Conservation (phyloP, 2,888 invertebrate species). For the Zhengitettix transpicula region DNA sequence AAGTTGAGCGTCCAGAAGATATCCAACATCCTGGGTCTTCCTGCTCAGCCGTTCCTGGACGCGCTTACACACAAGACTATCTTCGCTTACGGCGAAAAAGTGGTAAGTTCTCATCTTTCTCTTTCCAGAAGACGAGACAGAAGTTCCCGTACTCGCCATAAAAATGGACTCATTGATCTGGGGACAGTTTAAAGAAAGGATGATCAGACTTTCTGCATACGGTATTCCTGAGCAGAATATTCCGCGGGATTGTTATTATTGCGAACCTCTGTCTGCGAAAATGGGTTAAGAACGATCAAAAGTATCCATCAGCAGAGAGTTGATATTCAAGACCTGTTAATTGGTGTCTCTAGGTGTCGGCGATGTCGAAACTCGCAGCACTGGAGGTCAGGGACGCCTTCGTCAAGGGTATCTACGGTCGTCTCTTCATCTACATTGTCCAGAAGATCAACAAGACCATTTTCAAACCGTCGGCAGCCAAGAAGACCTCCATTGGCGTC, state of each 20-base stretch:
- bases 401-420: constrained; percentile 83
- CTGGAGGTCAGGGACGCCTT: constrained; percentile 80
- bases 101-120: constrained; percentile 27
- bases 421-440: constrained; percentile 77
- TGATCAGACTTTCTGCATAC: too few relatives aligned
- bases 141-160: too few relatives aligned
- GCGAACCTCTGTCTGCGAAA: too few relatives aligned
- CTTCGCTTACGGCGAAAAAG: constrained; percentile 65
- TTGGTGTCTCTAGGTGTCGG: constrained; percentile 29
- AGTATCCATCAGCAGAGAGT: not conserved
- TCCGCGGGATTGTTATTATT: not conserved
- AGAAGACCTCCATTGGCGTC: constrained; percentile 67
- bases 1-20: constrained; percentile 47
- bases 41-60: constrained; percentile 49
- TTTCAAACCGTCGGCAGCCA: constrained; percentile 40
- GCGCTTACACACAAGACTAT: constrained; percentile 77
- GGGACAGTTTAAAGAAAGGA: too few relatives aligned
- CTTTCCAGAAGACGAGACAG: too few relatives aligned
- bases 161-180: too few relatives aligned
- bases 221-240: not conserved
- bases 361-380: constrained; percentile 57
- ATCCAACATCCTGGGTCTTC: constrained; percentile 53
- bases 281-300: not conserved
- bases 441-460: constrained; percentile 79
- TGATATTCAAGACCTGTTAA: not conserved